Evolutionary conservation across 1,140 invertebrate species (phyloP), one percentile per base, ranked within the genome.

Genomic region (Bombus breviceps): DNA sequence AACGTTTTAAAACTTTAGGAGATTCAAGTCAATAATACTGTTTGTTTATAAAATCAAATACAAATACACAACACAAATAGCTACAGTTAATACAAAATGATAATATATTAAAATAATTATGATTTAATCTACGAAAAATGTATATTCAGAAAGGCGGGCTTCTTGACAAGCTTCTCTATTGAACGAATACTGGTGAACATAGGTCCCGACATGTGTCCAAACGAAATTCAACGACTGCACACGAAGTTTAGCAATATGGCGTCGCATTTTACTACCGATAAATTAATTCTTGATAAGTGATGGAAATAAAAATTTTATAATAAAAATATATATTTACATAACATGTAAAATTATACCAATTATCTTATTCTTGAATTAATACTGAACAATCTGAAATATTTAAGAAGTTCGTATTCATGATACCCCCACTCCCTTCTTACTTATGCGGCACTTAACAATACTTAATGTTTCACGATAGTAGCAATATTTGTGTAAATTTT

Each of bases 171-270:
- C 83, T 85, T 68, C 68, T 43, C 82, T 73, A 87, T 76, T 87
- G 82, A 85, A 85, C 86, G 86, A 85, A 47, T 57, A 87, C 69
- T 73, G 77, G 69, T 69, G 76, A 87, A 79, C 82, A 73, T 87
- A 87, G 83, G 86, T n/a, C 86, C 86, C 86, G 83, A 85, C 57
- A 87, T 87, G 77, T 72, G 64, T 85, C 71, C 72, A 37, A 78
- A 85, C 86, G 86, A 87, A 87, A 71, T 69, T 76, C 22, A 34
- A 79, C 86, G 86, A 87, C 4, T 73, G 12, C 37, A 62, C 83
- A 85, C 86, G 86, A 87, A 80, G 83, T 76, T 34, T 9, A 57
- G 22, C 66, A 86, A 86, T 64, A 86, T 86, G 85, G 85, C 85
- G 85, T 75, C n/a, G 1, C 2, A 69, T 34, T 83, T 77, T 28